phyloP scores from a whole-genome alignment of 2,113 vertebrate species.

The Sarotherodon lohbergeri region DNA sequence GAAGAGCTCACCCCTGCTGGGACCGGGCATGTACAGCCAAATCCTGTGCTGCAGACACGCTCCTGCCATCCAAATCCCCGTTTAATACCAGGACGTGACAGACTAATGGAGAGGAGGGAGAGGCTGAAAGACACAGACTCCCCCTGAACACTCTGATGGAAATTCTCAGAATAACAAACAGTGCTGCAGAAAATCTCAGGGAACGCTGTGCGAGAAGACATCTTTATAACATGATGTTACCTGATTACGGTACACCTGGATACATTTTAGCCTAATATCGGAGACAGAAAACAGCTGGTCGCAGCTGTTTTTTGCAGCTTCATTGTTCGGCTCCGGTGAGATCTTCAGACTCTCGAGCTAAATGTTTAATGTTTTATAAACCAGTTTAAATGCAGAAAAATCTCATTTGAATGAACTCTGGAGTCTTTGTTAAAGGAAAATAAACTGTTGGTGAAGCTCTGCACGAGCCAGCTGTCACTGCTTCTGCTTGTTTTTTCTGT shows the following conservation, averaged over 20 bases:
- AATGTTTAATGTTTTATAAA: not conserved
- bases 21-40: conserved; percentile 11
- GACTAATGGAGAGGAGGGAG: conserved; percentile 8
- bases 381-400: not conserved
- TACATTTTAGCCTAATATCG: not conserved
- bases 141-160: not conserved
- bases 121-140: not conserved
- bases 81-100: conserved; percentile 34
- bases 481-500: not conserved
- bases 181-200: not conserved
- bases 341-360: rapidly evolving
- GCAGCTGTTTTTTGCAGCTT: not conserved
- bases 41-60: conserved; percentile 31
- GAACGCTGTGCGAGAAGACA: not conserved
- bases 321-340: not conserved
- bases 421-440: not conserved
- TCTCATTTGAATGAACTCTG: not conserved
- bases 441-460: not conserved
- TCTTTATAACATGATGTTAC: not conserved
- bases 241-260: not conserved
- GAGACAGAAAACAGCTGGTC: not conserved
- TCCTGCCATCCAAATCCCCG: conserved; percentile 30
- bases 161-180: not conserved
- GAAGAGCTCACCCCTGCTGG: conserved; percentile 8
- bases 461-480: not conserved